Evolutionary conservation across 2,113 vertebrate genomes (phyloP).

Genomic region (Petrocephalus microphthalmus): DNA sequence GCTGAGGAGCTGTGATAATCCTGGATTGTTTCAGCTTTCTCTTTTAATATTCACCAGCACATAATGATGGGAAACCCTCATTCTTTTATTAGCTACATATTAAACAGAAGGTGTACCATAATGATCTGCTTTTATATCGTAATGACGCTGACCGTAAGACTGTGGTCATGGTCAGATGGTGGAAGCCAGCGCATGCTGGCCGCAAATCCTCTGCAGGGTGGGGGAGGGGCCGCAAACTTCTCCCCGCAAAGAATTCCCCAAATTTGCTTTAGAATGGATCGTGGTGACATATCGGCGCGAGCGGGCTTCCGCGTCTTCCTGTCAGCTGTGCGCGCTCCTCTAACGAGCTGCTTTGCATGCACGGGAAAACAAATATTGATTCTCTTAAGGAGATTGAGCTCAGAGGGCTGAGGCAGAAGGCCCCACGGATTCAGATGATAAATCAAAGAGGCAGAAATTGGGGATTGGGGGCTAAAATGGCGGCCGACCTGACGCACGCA

Average conservation of each 20-base stretch:
- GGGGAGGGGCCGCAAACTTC: neutral
- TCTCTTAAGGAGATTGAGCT: constrained; percentile 6
- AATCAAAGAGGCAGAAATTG: constrained; percentile 30
- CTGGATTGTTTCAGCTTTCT: neutral
- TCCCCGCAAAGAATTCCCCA: neutral
- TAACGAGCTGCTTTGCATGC: constrained; percentile 21
- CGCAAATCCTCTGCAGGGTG: no score
- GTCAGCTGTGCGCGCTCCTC: neutral
- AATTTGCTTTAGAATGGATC: neutral
- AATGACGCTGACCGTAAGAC: neutral
- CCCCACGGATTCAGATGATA: constrained; percentile 33
- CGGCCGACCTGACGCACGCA: constrained; percentile 31
- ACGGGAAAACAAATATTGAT: constrained; percentile 24
- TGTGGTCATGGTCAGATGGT: neutral
- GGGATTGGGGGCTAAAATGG: constrained; percentile 32
- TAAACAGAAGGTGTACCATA: neutral
- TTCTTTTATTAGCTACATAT: neutral
- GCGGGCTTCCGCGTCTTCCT: neutral
- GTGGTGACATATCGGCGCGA: neutral
- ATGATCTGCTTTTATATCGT: neutral
- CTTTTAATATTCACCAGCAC: neutral
- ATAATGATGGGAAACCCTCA: neutral
- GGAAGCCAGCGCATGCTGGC: neutral
- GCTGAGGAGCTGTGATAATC: neutral
- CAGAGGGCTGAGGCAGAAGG: neutral